These are phyloP conservation scores for Streblospio benedicti DNA, from an alignment of 1,140 invertebrate genomes.

Conservation along the genomic window DNA sequence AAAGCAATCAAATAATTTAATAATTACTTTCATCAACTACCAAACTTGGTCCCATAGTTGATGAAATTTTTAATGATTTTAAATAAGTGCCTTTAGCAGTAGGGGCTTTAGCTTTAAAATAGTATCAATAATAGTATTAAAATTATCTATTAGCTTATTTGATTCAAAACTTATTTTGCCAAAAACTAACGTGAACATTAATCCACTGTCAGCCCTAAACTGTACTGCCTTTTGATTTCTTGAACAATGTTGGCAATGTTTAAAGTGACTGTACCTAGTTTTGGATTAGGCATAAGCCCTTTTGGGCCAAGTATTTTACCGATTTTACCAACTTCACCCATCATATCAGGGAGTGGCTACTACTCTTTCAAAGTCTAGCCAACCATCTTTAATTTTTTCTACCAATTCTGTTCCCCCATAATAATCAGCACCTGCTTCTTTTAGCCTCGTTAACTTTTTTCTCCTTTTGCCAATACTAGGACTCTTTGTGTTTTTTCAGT, in stretches of 20 bases:
- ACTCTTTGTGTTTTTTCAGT: constrained; percentile 14
- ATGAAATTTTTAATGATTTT: constrained; percentile 5
- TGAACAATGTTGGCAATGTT: not conserved
- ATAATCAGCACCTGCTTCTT: constrained; percentile 10
- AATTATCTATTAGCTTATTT: constrained; percentile 1
- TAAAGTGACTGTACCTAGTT: constrained; percentile 1
- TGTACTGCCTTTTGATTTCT: not conserved
- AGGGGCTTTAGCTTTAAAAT: constrained; percentile 7
- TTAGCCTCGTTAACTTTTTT: constrained; percentile 5
- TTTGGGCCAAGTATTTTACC: constrained; percentile 21
- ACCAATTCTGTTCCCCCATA: constrained; percentile 14
- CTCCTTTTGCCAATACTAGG: constrained; percentile 13
- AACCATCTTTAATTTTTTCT: constrained; percentile 17
- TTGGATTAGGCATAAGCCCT: constrained; percentile 19
- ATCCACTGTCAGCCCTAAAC: constrained; percentile 4
- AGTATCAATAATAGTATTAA: constrained; percentile 5
- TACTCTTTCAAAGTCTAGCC: constrained; percentile 19
- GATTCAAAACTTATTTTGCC: no score
- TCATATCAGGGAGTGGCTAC: constrained; percentile 20
- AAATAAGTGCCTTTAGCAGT: constrained; percentile 4
- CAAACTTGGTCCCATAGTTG: constrained; percentile 7
- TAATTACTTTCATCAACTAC: no score
- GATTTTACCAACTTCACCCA: constrained; percentile 20
- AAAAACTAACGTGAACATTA: constrained; percentile 5
- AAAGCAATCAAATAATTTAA: no score